These are phyloP conservation scores for Oligia latruncula DNA, from an alignment of 2,888 invertebrate species.

Conservation along the genomic window DNA sequence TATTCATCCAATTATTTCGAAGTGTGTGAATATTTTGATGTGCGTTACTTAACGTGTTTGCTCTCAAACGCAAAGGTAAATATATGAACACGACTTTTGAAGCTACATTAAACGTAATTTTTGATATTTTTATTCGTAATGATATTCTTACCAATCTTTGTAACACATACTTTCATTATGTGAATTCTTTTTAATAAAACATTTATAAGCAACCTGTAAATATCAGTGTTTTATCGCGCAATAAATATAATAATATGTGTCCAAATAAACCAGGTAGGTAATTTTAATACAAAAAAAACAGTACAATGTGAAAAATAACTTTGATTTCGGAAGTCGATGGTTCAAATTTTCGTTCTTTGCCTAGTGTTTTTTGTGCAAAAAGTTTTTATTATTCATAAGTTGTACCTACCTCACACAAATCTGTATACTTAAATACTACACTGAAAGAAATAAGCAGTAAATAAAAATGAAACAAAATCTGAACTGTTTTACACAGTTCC, in stretches of 20 bases:
- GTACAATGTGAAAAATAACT: no score
- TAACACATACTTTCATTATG: background rate
- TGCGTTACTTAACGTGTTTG: background rate
- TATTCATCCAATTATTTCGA: slow-evolving; percentile 30
- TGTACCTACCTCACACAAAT: no score
- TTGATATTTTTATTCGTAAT: background rate
- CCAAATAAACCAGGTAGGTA: background rate
- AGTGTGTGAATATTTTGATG: slow-evolving; percentile 4
- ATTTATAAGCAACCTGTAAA: background rate
- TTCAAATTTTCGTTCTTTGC: no score
- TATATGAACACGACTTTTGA: slow-evolving; percentile 18
- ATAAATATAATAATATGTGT: background rate
- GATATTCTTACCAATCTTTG: background rate
- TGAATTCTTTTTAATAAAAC: background rate
- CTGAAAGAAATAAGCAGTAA: no score
- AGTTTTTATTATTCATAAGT: no score
- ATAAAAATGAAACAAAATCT: no score
- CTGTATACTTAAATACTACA: no score
- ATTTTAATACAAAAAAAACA: background rate
- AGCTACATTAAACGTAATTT: background rate
- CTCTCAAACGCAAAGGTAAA: slow-evolving; percentile 14
- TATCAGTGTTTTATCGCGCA: background rate
- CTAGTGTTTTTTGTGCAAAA: no score
- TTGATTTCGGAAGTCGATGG: no score
- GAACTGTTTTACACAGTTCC: no score